phyloP scores from a whole-genome alignment of 2,113 vertebrate species.

The Xyrauchen texanus region DNA sequence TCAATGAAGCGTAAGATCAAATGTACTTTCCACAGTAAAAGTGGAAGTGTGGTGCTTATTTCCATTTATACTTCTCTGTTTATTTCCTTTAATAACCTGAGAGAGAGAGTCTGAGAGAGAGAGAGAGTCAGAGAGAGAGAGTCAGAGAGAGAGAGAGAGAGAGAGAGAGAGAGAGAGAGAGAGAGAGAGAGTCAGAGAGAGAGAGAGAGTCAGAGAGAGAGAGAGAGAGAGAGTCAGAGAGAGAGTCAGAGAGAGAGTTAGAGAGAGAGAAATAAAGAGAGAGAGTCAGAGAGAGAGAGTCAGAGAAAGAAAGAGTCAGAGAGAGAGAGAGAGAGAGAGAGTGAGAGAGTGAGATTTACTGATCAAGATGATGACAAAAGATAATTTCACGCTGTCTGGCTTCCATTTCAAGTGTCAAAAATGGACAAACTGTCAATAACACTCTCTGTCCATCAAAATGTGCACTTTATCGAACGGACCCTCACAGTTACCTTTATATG shows the following conservation, averaged over 20 bases:
- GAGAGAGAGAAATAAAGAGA: background rate
- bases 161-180: background rate
- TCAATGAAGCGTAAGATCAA: background rate
- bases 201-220: no score
- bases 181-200: background rate
- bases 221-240: conserved; percentile 1
- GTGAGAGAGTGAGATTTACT: background rate
- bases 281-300: background rate
- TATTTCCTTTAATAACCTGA: background rate
- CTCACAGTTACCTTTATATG: conserved; percentile 38
- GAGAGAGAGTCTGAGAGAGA: background rate
- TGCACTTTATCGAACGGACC: conserved; percentile 39
- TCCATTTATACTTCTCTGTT: background rate
- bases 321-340: background rate
- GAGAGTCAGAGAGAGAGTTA: no score
- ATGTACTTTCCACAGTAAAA: background rate
- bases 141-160: no score
- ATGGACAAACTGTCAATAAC: conserved; percentile 39
- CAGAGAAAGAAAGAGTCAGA: no score
- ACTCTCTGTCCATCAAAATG: conserved; percentile 35
- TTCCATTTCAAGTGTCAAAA: conserved; percentile 22
- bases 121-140: no score
- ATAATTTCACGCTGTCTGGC: conserved; percentile 25
- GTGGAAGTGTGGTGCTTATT: no score
- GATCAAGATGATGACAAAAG: conserved; percentile 41